These are phyloP conservation scores for Rhopalosiphum nymphaeae DNA, from an alignment of 2,888 invertebrate genomes.

Conservation along the genomic window DNA sequence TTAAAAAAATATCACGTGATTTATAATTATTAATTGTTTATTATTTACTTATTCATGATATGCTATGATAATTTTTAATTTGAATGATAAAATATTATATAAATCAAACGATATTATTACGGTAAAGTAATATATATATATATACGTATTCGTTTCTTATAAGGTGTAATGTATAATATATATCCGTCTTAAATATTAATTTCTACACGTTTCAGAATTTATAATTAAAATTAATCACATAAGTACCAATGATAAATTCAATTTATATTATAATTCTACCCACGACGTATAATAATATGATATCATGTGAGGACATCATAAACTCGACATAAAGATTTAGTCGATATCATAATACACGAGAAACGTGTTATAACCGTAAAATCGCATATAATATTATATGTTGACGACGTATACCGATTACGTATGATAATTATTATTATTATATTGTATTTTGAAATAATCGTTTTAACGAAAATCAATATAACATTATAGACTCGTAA, in stretches of 20 bases:
- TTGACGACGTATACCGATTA: background rate
- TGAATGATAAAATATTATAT: background rate
- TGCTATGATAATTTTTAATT: background rate
- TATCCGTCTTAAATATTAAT: background rate
- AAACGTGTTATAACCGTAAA: conserved; percentile 21
- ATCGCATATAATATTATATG: background rate
- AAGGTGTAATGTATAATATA: background rate
- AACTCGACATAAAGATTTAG: conserved; percentile 7
- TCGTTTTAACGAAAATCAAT: conserved; percentile 25
- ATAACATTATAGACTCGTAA: background rate
- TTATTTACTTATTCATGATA: background rate
- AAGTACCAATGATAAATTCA: conserved; percentile 13
- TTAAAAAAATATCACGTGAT: background rate
- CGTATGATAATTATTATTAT: background rate
- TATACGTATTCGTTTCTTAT: background rate
- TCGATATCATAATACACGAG: background rate
- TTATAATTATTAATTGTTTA: background rate
- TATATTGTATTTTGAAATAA: conserved; percentile 14
- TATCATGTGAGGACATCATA: conserved; percentile 9
- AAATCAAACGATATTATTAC: background rate
- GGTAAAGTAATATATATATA: background rate
- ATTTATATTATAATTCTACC: conserved; percentile 7
- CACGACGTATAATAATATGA: background rate
- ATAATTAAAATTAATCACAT: conserved; percentile 11
- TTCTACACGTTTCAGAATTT: background rate